phyloP scores from a whole-genome alignment of 2,888 invertebrate species.

The Drosophila neotestacea region DNA sequence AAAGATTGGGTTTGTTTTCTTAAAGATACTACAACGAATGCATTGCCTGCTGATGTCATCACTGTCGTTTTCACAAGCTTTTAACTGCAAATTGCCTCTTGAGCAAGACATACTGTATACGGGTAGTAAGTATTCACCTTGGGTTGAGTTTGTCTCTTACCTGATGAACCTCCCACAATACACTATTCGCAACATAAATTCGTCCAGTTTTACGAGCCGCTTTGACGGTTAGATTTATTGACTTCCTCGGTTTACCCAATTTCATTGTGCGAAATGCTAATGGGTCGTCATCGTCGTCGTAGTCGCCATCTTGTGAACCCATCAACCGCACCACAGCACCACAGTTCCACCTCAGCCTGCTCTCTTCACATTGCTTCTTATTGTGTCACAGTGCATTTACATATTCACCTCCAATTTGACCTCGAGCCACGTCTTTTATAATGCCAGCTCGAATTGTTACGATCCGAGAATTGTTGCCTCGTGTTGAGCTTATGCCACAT shows the following conservation, averaged over 20 bases:
- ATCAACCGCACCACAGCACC: constrained; percentile 8
- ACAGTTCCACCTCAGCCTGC: not conserved
- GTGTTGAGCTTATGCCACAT: constrained; percentile 22
- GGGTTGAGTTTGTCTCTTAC: not conserved
- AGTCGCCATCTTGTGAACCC: constrained; percentile 2
- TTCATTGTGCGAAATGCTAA: constrained; percentile 60
- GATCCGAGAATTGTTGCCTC: constrained; percentile 38
- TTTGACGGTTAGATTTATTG: constrained; percentile 70
- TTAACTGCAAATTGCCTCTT: constrained; percentile 33
- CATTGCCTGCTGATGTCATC: constrained; percentile 34
- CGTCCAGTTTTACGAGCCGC: constrained; percentile 63
- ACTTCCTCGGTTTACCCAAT: constrained; percentile 59
- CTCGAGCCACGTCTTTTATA: constrained; percentile 37
- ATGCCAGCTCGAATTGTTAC: constrained; percentile 47
- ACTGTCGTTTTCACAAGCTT: constrained; percentile 22
- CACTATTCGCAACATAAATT: constrained; percentile 49
- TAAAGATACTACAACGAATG: not conserved
- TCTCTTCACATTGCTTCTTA: constrained; percentile 8
- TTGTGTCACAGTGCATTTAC: constrained; percentile 34
- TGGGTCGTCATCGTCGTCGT: constrained; percentile 17
- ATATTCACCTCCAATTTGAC: constrained; percentile 16
- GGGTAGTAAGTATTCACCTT: not conserved
- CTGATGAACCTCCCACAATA: constrained; percentile 13
- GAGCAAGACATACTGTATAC: constrained; percentile 11
- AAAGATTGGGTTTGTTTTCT: constrained; percentile 17